phyloP scores from a whole-genome alignment of 2,888 invertebrate species.

The Candidula unifasciata region DNA sequence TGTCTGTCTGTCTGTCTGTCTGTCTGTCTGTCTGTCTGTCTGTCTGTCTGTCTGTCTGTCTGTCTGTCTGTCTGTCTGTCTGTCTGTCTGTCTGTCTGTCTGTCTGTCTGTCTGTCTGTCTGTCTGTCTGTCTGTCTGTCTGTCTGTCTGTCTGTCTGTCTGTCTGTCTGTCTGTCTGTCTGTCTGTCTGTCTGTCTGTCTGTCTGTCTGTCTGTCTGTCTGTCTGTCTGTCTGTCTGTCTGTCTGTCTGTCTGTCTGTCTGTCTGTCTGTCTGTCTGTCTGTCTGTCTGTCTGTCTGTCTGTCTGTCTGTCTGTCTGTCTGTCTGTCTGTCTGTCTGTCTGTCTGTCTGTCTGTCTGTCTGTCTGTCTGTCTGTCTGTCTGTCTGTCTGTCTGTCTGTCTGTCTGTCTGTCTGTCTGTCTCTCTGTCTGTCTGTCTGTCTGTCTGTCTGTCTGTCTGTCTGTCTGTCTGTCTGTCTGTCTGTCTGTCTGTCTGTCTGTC shows the following conservation, averaged over 20 bases:
- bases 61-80: too few relatives aligned
- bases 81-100: too few relatives aligned
- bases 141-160: too few relatives aligned
- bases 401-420: constrained; percentile 34
- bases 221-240: constrained; percentile 11
- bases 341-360: constrained; percentile 20
- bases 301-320: constrained; percentile 11
- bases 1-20: too few relatives aligned
- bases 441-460: constrained; percentile 1
- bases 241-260: constrained; percentile 12
- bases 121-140: too few relatives aligned
- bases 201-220: background rate
- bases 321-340: constrained; percentile 9
- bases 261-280: background rate
- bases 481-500: background rate
- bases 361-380: constrained; percentile 29
- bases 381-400: constrained; percentile 28
- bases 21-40: too few relatives aligned
- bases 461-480: constrained; percentile 18
- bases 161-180: too few relatives aligned
- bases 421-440: constrained; percentile 31
- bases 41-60: too few relatives aligned
- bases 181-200: constrained; percentile 5
- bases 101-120: too few relatives aligned
- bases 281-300: background rate